Conservation (phyloP, 2,888 invertebrate genomes). For the Ochlodes sylvanus region DNA sequence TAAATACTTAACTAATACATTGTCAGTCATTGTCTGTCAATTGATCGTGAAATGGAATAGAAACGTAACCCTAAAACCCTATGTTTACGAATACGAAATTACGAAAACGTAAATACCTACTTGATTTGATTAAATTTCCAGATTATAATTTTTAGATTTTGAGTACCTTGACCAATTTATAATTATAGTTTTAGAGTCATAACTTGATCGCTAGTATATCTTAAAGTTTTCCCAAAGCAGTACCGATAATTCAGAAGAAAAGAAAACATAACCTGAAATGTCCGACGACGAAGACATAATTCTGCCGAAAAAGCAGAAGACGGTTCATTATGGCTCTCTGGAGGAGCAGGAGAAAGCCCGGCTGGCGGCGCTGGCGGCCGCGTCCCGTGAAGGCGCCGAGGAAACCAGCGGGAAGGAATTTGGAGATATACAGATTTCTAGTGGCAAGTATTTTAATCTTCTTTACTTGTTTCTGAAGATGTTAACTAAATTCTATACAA, state of each 20-base stretch:
- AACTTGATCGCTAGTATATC: neutral
- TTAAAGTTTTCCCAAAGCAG: no score
- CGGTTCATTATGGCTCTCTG: slow-evolving; percentile 95
- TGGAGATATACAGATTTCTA: slow-evolving; percentile 88
- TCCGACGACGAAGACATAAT: slow-evolving; percentile 93
- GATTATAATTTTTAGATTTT: no score
- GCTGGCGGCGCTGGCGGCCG: slow-evolving; percentile 83
- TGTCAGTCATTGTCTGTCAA: no score
- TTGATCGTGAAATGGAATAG: no score
- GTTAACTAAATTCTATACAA: neutral
- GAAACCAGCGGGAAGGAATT: slow-evolving; percentile 86
- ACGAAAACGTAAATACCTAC: no score
- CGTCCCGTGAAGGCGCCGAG: slow-evolving; percentile 86
- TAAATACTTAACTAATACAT: no score
- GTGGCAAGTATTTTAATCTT: slow-evolving; percentile 69
- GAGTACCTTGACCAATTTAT: no score
- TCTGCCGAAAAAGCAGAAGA: slow-evolving; percentile 90
- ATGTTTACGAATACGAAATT: no score
- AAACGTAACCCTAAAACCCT: no score
- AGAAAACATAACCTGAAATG: slow-evolving; percentile 82
- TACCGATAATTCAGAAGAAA: neutral
- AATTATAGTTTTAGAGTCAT: neutral
- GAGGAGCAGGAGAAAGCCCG: slow-evolving; percentile 93
- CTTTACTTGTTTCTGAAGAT: neutral
- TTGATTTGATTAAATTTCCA: no score